Percentiles rank a stretch among this genome's conserved stretches.
phyloP scores from a whole-genome alignment of 2,888 invertebrate species.

The Andrena camellia region DNA sequence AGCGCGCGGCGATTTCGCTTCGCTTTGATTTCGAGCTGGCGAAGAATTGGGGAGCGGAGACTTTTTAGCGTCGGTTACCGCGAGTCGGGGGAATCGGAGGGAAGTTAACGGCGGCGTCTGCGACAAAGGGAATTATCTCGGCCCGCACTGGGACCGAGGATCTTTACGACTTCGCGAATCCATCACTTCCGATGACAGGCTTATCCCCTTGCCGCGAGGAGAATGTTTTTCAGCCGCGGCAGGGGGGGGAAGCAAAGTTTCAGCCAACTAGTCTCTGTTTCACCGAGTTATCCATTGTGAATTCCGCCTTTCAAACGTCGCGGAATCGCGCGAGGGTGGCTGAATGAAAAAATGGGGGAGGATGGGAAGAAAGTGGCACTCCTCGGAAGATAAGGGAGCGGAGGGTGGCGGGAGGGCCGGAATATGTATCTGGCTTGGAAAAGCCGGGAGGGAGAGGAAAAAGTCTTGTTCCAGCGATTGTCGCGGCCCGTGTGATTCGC shows the following conservation, averaged over 20 bases:
- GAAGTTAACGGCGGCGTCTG: neutral
- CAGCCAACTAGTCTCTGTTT: too few relatives aligned
- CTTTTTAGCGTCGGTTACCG: neutral
- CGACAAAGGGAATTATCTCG: conserved; percentile 8
- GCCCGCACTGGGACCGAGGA: neutral
- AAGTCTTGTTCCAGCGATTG: conserved; percentile 55
- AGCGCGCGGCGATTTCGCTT: too few relatives aligned
- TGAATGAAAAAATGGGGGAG: neutral
- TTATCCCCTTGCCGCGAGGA: neutral
- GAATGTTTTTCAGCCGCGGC: too few relatives aligned
- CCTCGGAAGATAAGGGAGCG: conserved; percentile 38
- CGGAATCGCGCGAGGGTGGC: too few relatives aligned
- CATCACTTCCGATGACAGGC: conserved; percentile 1
- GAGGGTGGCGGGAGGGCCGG: conserved; percentile 17
- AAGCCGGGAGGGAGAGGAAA: conserved; percentile 33
- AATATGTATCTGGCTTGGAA: conserved; percentile 39
- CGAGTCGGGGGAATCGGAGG: neutral
- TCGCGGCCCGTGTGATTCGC: conserved; percentile 56
- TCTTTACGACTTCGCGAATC: conserved; percentile 8
- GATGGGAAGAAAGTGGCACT: conserved; percentile 24
- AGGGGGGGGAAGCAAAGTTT: too few relatives aligned
- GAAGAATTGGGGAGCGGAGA: neutral
- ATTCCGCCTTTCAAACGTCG: too few relatives aligned
- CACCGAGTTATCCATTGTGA: too few relatives aligned
- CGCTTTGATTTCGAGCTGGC: too few relatives aligned